phyloP scores from a whole-genome alignment of 2,797 vertebrate genomes.

The Aselliscus stoliczkanus region DNA sequence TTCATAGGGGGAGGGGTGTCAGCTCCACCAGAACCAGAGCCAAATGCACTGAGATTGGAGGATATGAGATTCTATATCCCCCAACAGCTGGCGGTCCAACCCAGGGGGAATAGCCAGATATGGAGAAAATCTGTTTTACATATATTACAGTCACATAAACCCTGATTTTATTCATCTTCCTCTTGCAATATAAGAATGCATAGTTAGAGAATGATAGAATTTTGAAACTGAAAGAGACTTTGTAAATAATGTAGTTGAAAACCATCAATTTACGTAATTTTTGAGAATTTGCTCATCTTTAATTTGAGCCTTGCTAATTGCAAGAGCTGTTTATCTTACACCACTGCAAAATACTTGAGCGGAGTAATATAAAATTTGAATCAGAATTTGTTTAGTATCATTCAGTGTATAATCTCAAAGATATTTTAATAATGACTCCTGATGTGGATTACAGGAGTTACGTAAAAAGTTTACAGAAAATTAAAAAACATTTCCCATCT shows the following conservation, averaged over 20 bases:
- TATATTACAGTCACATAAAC: not conserved
- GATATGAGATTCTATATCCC: not conserved
- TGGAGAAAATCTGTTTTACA: not conserved
- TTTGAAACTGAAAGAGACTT: not conserved
- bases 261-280: constrained; percentile 1
- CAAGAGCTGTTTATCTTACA: not conserved
- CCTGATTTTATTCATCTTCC: not conserved
- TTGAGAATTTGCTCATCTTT: constrained; percentile 4
- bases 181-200: not conserved
- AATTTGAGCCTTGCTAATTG: constrained; percentile 20
- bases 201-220: constrained; percentile 1
- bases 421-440: not conserved
- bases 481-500: not conserved
- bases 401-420: not conserved
- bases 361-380: constrained; percentile 1
- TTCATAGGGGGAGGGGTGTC: not conserved
- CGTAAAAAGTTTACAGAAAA: constrained; percentile 18
- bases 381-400: constrained; percentile 37
- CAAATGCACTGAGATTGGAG: not conserved
- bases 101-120: not conserved
- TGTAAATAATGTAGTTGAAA: not conserved
- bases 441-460: not conserved
- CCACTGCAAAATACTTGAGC: not conserved
- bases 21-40: not conserved
- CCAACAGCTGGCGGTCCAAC: not conserved